Conservation (phyloP, 2,797 vertebrate species). For the Sebastes wilsoni region DNA sequence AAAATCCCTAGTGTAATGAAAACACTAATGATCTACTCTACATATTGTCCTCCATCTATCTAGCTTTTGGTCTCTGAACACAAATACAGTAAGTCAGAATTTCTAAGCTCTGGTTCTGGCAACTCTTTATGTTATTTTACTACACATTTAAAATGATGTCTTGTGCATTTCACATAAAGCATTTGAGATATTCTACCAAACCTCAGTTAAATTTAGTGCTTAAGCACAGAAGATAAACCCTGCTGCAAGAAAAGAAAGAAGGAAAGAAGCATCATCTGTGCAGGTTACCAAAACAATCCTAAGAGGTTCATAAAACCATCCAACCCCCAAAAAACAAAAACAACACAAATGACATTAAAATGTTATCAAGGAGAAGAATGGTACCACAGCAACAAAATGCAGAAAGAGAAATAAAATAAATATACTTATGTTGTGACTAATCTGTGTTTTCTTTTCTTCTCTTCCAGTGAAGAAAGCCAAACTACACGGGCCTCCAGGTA, state of each 20-base stretch:
- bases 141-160: neutral
- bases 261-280: neutral
- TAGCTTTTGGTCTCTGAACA: neutral
- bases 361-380: neutral
- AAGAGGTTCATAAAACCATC: neutral
- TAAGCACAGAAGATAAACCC: neutral
- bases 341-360: neutral
- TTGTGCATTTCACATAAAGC: neutral
- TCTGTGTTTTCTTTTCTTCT: conserved; percentile 43
- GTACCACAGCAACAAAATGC: neutral
- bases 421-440: conserved; percentile 17
- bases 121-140: neutral
- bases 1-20: neutral
- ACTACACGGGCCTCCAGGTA: conserved; percentile 85
- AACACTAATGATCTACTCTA: neutral
- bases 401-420: neutral
- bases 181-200: neutral
- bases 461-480: conserved; percentile 86
- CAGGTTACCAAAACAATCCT: too few species aligned
- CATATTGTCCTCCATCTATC: neutral
- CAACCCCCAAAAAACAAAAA: neutral
- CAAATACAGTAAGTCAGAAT: too few species aligned
- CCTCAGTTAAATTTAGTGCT: neutral
- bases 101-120: neutral
- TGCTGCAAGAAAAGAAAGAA: neutral